Base-by-base conservation (phyloP, 2,888 invertebrate species). In the Drosophila formosana region DNA sequence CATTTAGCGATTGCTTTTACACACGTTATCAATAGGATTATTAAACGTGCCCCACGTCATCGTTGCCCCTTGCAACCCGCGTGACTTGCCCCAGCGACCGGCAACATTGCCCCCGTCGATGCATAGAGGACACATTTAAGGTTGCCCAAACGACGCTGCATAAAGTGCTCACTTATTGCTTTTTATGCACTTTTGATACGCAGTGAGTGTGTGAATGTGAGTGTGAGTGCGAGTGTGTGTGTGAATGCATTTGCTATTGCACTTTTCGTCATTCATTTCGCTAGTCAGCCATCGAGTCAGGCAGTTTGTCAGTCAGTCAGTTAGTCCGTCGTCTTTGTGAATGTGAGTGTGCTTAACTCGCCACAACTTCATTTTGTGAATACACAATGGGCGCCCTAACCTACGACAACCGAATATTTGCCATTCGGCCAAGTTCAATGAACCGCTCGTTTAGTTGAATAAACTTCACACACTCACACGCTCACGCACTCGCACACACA, bases 341-440 rank as follows among this genome's bases (percentile, higher is more conserved):
- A 34, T 41, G 37, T 52, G 69, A 32, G 72, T 68, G 52, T 80
- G 70, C 74, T 74, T 84, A 88, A 77, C 88, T 88, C 88, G 81
- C 87, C 81, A 76, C 84, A 86, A 88, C 84, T 83, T 83, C 79
- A 88, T 80, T 83, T 88, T 50, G 88, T 88, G 89, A 78, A 86
- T 83, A 80, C 85, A 86, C 87, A 89, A 89, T 89, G 84, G 74
- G 68, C 61, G 78, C 75, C 79, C 89, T 86, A 89, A 86, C 90
- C 87, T 86, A 88, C 84, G 89, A 83, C 87, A 80, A 89, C 89
- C 85, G 81, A 89, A 87, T 88, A 89, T 90, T 90, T 89, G 79
- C 89, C 87, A 88, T 87, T 86, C 84, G 90, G 84, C 89, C 87
- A 89, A 90, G 90, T 89, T 88, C 89, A 90, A 82, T 89, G 88